phyloP scores from a whole-genome alignment of 1,140 invertebrate genomes.

The Pygmarrhopalites habei region DNA sequence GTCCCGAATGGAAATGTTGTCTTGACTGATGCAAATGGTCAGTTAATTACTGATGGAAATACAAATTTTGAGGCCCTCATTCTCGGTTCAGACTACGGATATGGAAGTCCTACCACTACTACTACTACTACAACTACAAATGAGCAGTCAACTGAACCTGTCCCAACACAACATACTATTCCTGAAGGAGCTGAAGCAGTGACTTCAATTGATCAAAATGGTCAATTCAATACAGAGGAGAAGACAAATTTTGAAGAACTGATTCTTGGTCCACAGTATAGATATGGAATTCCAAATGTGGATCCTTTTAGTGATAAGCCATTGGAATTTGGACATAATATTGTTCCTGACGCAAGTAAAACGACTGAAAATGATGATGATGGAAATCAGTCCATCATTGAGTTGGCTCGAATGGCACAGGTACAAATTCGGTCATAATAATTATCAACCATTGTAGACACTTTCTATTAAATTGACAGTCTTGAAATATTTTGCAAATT shows the following conservation, averaged over 20 bases:
- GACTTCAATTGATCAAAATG: too few species aligned
- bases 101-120: too few species aligned
- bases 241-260: neutral
- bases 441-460: too few species aligned
- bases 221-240: too few species aligned
- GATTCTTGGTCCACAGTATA: slow-evolving; percentile 4
- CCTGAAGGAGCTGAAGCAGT: neutral
- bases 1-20: neutral
- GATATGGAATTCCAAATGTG: slow-evolving; percentile 22
- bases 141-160: neutral
- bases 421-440: too few species aligned
- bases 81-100: neutral
- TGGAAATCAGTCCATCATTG: slow-evolving; percentile 11
- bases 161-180: neutral
- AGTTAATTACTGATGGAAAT: slow-evolving; percentile 4
- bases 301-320: slow-evolving; percentile 25
- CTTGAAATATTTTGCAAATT: too few species aligned
- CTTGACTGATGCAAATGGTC: neutral
- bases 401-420: slow-evolving; percentile 33
- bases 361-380: slow-evolving; percentile 4
- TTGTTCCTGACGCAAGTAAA: slow-evolving; percentile 16
- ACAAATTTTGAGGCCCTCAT: neutral
- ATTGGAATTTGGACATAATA: slow-evolving; percentile 29
- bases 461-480: too few species aligned
- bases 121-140: neutral